Base-by-base conservation (phyloP, 1,140 invertebrate species). In the Leucophenga varia region DNA sequence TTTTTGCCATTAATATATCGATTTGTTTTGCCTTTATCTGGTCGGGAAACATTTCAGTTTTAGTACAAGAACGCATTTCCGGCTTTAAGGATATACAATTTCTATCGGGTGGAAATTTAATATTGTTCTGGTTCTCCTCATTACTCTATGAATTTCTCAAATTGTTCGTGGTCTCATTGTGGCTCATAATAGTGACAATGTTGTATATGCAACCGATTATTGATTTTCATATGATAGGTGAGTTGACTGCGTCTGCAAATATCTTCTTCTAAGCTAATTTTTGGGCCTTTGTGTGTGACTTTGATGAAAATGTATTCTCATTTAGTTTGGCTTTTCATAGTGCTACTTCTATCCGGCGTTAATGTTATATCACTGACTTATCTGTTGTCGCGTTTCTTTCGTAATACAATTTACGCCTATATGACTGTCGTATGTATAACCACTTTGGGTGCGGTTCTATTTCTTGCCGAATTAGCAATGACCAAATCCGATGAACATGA, bases 31-130 rank as follows among this genome's bases (percentile, higher is more conserved):
- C 39, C 21, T 49, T 43, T 2, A 32, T 58, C 0, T 55, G 54
- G 45, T 47, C 52, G 2, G 43, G 48, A 0, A 2, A 49, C 6
- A 0, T 25, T 3, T 8, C 64, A 2, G 13, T 18, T 6, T 16
- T 31, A 6, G 38, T 67, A 3, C 13, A 19, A 3, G 44, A 64
- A 8, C 41, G 37, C 1, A 9, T 19, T 6, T 20, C 40, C 6
- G 1, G 20, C 1, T 28, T 68, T 13, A 67, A 52, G 31, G 52
- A 51, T n/a, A 57, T 57, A 6, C 57, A 68, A 12, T 51, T 36
- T 6, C 30, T 67, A 6, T 42, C 59, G 3, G 63, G 63, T 3
- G 37, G 45, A 1, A 16, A 38, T 3, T 14, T 45, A 1, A 12
- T 4, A 3, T 34, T 34, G 13, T 55, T 49, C 36, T 34, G 44